phyloP scores from a whole-genome alignment of 2,797 vertebrate species.

The Gymnopithys bicolor region DNA sequence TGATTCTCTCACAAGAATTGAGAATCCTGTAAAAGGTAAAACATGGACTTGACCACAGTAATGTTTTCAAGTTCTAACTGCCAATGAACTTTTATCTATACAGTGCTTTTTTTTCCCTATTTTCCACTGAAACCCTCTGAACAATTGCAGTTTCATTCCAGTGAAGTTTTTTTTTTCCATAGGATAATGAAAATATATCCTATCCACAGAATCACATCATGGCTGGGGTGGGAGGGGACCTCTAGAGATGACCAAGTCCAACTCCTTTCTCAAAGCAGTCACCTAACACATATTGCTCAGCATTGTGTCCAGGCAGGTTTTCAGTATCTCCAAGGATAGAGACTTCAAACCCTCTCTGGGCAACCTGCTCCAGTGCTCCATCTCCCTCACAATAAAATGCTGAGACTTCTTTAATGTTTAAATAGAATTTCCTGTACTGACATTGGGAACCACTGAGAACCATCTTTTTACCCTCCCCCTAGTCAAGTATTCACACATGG shows the following conservation, averaged over 20 bases:
- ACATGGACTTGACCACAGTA: fast-evolving
- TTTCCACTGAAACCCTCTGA: neutral
- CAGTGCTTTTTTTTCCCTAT: neutral
- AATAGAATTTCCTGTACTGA: neutral
- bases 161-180: neutral
- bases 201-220: neutral
- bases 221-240: neutral
- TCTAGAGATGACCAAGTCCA: neutral
- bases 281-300: neutral
- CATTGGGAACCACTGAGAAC: neutral
- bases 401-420: neutral
- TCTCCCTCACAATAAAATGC: neutral
- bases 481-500: neutral
- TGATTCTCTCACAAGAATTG: neutral
- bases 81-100: neutral
- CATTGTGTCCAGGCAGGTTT: neutral
- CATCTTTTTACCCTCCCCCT: neutral
- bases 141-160: neutral
- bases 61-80: neutral
- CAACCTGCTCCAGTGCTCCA: neutral
- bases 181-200: neutral
- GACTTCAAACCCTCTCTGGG: neutral
- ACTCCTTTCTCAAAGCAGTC: neutral
- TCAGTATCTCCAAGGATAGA: neutral
- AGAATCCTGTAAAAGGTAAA: neutral